phyloP scores from a whole-genome alignment of 2,113 vertebrate species.

The Pteronura brasiliensis region DNA sequence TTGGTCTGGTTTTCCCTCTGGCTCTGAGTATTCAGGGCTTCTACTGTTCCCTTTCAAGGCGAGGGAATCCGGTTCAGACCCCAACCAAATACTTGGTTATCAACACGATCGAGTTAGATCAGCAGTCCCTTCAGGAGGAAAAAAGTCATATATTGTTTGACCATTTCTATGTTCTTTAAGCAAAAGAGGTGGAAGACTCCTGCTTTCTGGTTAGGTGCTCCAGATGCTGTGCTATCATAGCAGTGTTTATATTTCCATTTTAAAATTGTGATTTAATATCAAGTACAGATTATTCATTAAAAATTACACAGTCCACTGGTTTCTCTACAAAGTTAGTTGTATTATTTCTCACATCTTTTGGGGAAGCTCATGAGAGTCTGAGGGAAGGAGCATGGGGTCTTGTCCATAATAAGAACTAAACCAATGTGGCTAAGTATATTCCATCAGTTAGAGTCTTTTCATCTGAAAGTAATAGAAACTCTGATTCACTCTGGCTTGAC shows the following conservation, averaged over 20 bases:
- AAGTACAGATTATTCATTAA: slow-evolving; percentile 5
- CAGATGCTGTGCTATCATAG: neutral
- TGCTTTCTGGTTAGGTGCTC: neutral
- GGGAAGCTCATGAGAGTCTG: neutral
- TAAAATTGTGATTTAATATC: neutral
- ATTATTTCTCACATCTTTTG: neutral
- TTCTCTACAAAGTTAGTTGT: neutral
- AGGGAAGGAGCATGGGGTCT: neutral
- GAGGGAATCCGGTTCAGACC: neutral
- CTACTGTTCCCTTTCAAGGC: neutral
- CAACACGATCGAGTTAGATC: neutral
- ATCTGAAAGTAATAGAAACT: neutral
- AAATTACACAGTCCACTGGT: neutral
- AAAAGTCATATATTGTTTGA: neutral
- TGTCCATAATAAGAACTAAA: neutral
- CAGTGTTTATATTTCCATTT: neutral
- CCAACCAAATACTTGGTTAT: neutral
- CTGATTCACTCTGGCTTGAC: neutral
- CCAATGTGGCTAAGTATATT: neutral
- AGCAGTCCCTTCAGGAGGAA: neutral
- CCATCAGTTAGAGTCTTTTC: neutral
- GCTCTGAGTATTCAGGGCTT: neutral
- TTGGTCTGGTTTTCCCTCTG: neutral
- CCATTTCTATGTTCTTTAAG: neutral
- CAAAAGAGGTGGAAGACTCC: neutral